Evolutionary conservation across 1,140 invertebrate species (phyloP), one percentile per base, ranked within the genome.

Genomic region (Drosophila equinoxialis): DNA sequence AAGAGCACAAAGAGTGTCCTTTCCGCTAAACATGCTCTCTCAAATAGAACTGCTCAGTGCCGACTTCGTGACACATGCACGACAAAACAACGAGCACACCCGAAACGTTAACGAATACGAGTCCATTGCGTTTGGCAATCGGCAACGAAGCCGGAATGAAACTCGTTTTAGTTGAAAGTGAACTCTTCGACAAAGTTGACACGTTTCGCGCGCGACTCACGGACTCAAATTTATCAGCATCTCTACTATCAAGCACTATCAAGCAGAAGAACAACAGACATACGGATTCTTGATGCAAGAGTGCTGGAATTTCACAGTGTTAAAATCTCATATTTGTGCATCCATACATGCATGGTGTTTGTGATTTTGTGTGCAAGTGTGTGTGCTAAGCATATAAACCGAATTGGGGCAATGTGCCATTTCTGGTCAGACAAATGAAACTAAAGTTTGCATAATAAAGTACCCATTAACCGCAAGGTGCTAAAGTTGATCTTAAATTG

Each of bases 91-190:
- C 60, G 74, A 76, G 37, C 20, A 4, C 17, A 51, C 30, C 42
- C 81, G 81, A 85, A 60, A 17, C 30, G n/a, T 3, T 6, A 23
- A 65, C 69, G 69, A 79, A 73, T 20, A 62, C 66, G 71, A 67
- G 42, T 39, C 41, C 66, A 48, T 67, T 23, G 59, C 41, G 60
- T 54, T 55, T 57, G 41, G 64, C 65, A 79, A 61, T 77, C 82
- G 74, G 68, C 55, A 66, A 66, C 68, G 61, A 55, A 61, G 68
- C 67, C 65, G 70, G 73, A 72, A 74, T 79, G 79, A 86, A 79
- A 78, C 65, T 37, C 63, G 77, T 84, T 91, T 90, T 45, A 91
- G 90, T 91, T 86, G 87, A 90, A 91, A 91, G 90, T 91, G 81
- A 87, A 91, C 90, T 79, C 77, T 90, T 79, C 77, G 81, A 85